phyloP scores from a whole-genome alignment of 2,797 vertebrate genomes.

The Diplodus puntazzo region DNA sequence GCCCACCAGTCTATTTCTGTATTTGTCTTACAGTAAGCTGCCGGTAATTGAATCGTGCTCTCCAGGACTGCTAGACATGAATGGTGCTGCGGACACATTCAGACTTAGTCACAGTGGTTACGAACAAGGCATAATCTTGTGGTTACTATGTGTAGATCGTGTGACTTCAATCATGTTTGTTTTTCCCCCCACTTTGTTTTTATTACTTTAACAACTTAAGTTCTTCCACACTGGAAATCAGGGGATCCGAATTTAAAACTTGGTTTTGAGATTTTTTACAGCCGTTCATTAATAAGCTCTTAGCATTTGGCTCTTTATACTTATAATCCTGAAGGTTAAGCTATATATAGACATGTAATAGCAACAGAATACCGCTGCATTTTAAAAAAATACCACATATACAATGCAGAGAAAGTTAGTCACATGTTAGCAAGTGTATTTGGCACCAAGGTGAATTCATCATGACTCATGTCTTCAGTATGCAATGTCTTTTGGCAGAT shows the following conservation, averaged over 20 bases:
- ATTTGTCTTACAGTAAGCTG: constrained; percentile 84
- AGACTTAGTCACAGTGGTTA: constrained; percentile 64
- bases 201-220: constrained; percentile 33
- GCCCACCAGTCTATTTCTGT: constrained; percentile 81
- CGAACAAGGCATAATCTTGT: constrained; percentile 57
- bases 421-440: constrained; percentile 8
- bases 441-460: constrained; percentile 20
- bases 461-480: constrained; percentile 52
- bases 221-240: constrained; percentile 42
- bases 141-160: constrained; percentile 50
- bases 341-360: not conserved
- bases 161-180: constrained; percentile 62
- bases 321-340: constrained; percentile 35
- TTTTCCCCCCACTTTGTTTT: constrained; percentile 52
- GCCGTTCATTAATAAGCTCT: constrained; percentile 31
- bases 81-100: constrained; percentile 66
- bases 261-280: constrained; percentile 20
- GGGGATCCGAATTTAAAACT: constrained; percentile 43
- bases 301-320: constrained; percentile 22
- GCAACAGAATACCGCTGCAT: constrained; percentile 19
- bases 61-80: constrained; percentile 68
- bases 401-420: constrained; percentile 24
- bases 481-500: constrained; percentile 28
- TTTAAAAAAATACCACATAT: constrained; percentile 4
- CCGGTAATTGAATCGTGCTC: constrained; percentile 84